Base-by-base conservation (phyloP, 2,888 invertebrate genomes). In the Chymomyza fuscimana region DNA sequence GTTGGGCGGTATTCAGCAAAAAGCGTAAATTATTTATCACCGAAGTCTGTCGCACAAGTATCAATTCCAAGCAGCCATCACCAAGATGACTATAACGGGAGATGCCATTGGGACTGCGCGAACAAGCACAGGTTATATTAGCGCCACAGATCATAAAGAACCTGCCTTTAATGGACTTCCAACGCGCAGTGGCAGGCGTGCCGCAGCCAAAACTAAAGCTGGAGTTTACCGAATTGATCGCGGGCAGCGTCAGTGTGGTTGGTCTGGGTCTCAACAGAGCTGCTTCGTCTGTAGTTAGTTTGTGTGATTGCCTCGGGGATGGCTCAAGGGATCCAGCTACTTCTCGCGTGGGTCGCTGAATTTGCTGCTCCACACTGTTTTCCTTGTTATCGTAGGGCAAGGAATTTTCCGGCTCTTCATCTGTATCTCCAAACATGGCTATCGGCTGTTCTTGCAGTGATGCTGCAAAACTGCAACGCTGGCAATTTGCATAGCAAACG, bases 111-210 rank as follows among this genome's bases (percentile, higher is more conserved):
- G 96, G 96, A 83, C 95, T 94, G 75, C 95, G 93, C 19, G 93
- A 93, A 89, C 96, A 96, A 32, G 95, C 94, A 89, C 96, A 96
- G 54, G 95, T 95, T 61, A 96, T 94, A 86, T 96, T 95, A 25
- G 96, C 95, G 63, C 95, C 94, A 82, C 95, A 96, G 16, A 97
- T 94, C 93, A 96, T 96, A 81, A 95, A 94, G 90, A 95, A 96
- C 90, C 94, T 94, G 0, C 96, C 96, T 70, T 93, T 93, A 15
- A 96, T 93, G 15, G 93, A 94, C 78, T 93, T 92, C 94, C 94
- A 94, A 19, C 75, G 80, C 46, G 70, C 62, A 15, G 65, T 29
- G 12, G 19, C 46, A 2, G 29, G 16, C 32, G 62, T 29, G 29
- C 50, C 19, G 19, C 60, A 67, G n/a, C 72, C 74, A 16, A 77